Conservation (phyloP, 2,888 invertebrate genomes). For the Embidobia sp. region DNA sequence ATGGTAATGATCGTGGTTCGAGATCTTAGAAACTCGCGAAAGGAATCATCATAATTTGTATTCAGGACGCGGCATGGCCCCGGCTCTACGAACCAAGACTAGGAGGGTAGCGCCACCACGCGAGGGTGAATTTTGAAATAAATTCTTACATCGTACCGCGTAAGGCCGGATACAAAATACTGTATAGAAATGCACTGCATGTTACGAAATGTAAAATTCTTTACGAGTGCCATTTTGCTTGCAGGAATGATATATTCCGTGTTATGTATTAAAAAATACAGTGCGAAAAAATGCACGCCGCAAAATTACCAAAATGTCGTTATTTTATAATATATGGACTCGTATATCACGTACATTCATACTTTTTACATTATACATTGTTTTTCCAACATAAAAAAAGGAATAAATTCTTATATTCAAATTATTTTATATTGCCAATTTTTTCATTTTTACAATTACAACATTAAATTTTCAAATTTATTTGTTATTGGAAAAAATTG, state of each 20-base stretch:
- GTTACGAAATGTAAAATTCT: conserved; percentile 57
- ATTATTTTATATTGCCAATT: too few species aligned
- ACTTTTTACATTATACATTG: too few species aligned
- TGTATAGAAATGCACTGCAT: conserved; percentile 50
- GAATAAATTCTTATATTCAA: too few species aligned
- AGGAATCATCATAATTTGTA: conserved; percentile 77
- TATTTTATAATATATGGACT: too few species aligned
- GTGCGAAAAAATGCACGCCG: too few species aligned
- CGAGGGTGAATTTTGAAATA: conserved; percentile 72
- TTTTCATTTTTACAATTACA: too few species aligned
- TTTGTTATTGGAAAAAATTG: too few species aligned
- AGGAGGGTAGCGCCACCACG: conserved; percentile 32
- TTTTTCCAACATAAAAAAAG: too few species aligned
- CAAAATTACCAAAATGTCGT: too few species aligned
- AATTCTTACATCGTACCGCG: conserved; percentile 66
- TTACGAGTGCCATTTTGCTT: conserved; percentile 34
- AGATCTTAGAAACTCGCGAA: conserved; percentile 68
- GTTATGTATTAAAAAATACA: conserved; percentile 29
- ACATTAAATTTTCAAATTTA: too few species aligned
- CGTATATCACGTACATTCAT: too few species aligned
- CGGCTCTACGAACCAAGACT: conserved; percentile 57
- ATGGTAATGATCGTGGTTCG: conserved; percentile 76
- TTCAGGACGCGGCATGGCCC: conserved; percentile 72
- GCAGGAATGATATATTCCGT: conserved; percentile 18
- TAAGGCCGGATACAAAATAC: conserved; percentile 40